Conservation (phyloP, 1,140 invertebrate species). For the Trachymyrmex cornetzi region DNA sequence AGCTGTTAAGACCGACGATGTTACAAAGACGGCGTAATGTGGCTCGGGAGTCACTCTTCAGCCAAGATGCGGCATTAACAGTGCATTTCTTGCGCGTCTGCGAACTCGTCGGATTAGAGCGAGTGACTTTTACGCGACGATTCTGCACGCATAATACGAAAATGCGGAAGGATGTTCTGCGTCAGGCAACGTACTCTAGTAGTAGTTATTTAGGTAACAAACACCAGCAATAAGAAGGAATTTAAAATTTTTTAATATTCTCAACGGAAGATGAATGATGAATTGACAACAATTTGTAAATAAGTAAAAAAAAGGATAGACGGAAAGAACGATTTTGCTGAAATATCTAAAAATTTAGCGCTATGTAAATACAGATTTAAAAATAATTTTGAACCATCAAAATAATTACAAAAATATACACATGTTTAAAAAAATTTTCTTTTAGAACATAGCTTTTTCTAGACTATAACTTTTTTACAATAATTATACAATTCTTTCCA, state of each 20-base stretch:
- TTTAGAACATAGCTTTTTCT: no score
- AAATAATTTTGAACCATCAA: no score
- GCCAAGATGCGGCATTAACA: constrained; percentile 41
- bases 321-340: no score
- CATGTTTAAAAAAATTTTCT: no score
- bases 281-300: not conserved
- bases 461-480: no score
- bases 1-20: constrained; percentile 39
- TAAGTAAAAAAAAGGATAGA: not conserved
- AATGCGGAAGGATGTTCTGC: constrained; percentile 6
- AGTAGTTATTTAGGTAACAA: not conserved
- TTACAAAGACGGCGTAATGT: constrained; percentile 56
- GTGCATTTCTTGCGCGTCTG: constrained; percentile 62
- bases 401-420: no score
- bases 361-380: no score
- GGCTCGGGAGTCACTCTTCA: constrained; percentile 34
- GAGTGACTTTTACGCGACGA: constrained; percentile 23
- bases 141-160: constrained; percentile 5
- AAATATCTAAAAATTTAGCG: no score
- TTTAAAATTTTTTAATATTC: not conserved
- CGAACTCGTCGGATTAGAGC: constrained; percentile 48
- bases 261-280: no score
- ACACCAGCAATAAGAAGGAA: not conserved
- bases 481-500: no score
- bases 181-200: not conserved